Evolutionary conservation across 2,113 vertebrate genomes (phyloP).

Genomic region (Proterorhinus semilunaris): DNA sequence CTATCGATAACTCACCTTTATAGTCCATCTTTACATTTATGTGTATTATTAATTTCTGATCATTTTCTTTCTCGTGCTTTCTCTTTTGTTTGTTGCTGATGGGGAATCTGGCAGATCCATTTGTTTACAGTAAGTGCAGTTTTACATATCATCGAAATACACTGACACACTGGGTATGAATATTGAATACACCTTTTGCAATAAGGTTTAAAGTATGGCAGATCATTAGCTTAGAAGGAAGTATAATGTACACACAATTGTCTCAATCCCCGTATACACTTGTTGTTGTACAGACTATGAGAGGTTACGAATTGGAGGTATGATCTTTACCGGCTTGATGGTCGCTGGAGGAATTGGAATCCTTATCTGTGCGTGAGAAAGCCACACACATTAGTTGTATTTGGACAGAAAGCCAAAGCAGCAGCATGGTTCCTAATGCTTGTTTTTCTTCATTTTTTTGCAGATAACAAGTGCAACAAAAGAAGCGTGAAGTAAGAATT

Average conservation of each 20-base stretch:
- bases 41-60: background rate
- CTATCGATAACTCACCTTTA: no score
- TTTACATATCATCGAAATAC: background rate
- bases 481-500: slow-evolving; percentile 46
- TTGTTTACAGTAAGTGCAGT: slow-evolving; percentile 77
- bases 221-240: background rate
- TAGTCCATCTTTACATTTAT: background rate
- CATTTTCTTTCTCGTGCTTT: background rate
- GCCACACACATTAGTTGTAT: background rate
- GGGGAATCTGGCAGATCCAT: slow-evolving; percentile 64
- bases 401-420: background rate
- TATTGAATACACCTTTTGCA: background rate
- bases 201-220: background rate
- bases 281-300: slow-evolving; percentile 70
- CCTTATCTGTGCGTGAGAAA: slow-evolving; percentile 68
- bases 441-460: slow-evolving; percentile 26
- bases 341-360: slow-evolving; percentile 54
- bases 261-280: background rate
- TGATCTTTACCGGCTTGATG: slow-evolving; percentile 63
- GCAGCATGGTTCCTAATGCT: slow-evolving; percentile 9
- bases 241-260: background rate
- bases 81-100: background rate
- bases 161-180: background rate
- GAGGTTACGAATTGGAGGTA: slow-evolving; percentile 72
- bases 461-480: slow-evolving; percentile 62